These are phyloP conservation scores for Leptobrachium leishanense DNA, from an alignment of 2,113 vertebrate species.

Conservation along the genomic window DNA sequence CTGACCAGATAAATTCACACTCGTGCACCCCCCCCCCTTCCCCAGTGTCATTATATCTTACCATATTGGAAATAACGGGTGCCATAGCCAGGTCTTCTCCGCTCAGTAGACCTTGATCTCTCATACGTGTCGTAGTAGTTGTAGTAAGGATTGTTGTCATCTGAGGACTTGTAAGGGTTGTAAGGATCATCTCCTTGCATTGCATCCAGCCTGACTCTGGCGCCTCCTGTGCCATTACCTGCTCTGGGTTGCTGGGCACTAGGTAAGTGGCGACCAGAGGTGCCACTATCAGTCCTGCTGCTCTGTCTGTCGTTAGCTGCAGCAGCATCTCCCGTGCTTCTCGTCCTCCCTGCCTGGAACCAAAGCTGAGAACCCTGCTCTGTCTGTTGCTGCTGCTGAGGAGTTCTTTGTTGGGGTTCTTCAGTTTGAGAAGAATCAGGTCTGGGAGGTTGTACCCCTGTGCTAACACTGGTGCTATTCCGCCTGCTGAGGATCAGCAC, in stretches of 20 bases:
- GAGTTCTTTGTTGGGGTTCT: not conserved
- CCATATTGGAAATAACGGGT: conserved; percentile 86
- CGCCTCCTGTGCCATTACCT: conserved; percentile 30
- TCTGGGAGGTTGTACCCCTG: conserved; percentile 6
- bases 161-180: conserved; percentile 83
- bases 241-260: not conserved
- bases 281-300: conserved; percentile 35
- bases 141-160: conserved; percentile 86
- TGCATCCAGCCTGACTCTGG: conserved; percentile 65
- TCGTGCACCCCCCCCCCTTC: too few relatives aligned
- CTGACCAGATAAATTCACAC: too few relatives aligned
- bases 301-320: conserved; percentile 35
- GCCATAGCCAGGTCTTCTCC: conserved; percentile 76
- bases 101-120: conserved; percentile 69
- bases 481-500: conserved; percentile 59
- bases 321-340: conserved; percentile 41
- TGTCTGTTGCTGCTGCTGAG: conserved; percentile 52
- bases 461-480: conserved; percentile 41
- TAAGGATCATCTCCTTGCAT: conserved; percentile 91
- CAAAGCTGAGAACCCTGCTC: conserved; percentile 50
- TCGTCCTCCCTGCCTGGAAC: conserved; percentile 51
- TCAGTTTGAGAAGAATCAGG: not conserved
- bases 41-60: conserved; percentile 60
- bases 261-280: not conserved
- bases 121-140: conserved; percentile 92